These are phyloP conservation scores for Leptopilina drosophilae DNA, from an alignment of 2,888 invertebrate genomes.

Conservation along the genomic window DNA sequence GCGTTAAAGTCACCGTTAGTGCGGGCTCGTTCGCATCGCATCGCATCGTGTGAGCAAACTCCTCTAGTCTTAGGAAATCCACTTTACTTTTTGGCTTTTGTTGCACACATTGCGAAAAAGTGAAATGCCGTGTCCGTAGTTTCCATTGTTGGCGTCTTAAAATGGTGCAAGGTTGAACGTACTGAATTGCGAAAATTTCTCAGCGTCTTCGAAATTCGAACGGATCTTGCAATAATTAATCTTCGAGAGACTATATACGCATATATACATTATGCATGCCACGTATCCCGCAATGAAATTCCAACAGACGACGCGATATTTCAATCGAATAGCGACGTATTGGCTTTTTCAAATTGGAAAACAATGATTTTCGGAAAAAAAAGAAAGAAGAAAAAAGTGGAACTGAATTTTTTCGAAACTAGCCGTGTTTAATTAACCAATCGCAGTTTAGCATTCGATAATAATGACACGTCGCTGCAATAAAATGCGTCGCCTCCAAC, in stretches of 20 bases:
- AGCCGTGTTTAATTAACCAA: constrained; percentile 70
- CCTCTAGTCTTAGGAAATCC: constrained; percentile 67
- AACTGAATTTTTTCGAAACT: no score
- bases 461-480: constrained; percentile 67
- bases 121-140: constrained; percentile 65
- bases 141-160: constrained; percentile 33
- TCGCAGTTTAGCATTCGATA: constrained; percentile 65
- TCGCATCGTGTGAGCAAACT: constrained; percentile 24
- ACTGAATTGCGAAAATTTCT: constrained; percentile 31
- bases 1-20: constrained; percentile 57
- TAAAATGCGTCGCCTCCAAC: constrained; percentile 68
- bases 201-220: constrained; percentile 40
- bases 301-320: constrained; percentile 38
- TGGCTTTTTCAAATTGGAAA: neutral
- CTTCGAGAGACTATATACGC: constrained; percentile 26
- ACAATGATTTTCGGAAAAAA: neutral
- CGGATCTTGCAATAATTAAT: constrained; percentile 42
- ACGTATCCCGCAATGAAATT: constrained; percentile 40
- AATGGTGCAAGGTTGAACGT: constrained; percentile 38
- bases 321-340: constrained; percentile 24
- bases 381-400: no score
- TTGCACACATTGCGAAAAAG: constrained; percentile 71
- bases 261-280: constrained; percentile 37
- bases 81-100: constrained; percentile 68
- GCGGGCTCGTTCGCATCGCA: constrained; percentile 38